These are phyloP conservation scores for Geopemphigus sp. DNA, from an alignment of 1,140 invertebrate species.

Conservation along the genomic window DNA sequence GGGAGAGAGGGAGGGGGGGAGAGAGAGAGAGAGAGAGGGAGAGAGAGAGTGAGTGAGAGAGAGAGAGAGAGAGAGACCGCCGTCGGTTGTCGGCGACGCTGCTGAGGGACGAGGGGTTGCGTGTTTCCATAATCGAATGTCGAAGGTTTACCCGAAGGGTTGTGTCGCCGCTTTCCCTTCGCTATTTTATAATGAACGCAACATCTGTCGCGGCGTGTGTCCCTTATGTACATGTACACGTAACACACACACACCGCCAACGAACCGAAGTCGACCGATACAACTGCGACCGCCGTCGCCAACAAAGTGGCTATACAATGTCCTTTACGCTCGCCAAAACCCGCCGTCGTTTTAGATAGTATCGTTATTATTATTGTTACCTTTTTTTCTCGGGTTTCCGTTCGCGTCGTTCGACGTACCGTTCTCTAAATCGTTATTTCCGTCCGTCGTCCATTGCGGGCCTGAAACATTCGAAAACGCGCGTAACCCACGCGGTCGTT, in stretches of 20 bases:
- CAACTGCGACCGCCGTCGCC: background rate
- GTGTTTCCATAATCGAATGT: conserved; percentile 49
- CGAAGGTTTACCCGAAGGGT: conserved; percentile 46
- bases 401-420: conserved; percentile 37
- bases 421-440: conserved; percentile 40
- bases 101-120: background rate
- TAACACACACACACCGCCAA: background rate
- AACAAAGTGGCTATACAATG: background rate
- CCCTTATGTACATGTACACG: conserved; percentile 13
- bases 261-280: background rate
- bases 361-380: conserved; percentile 21
- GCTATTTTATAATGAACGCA: conserved; percentile 47
- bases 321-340: too few relatives aligned
- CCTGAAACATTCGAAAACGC: conserved; percentile 40
- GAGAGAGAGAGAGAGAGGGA: background rate
- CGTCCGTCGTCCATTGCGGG: conserved; percentile 38
- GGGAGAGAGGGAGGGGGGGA: background rate
- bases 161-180: conserved; percentile 28
- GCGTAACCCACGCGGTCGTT: background rate
- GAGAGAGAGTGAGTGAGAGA: too few relatives aligned
- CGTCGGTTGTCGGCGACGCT: background rate
- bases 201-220: conserved; percentile 41
- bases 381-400: conserved; percentile 36
- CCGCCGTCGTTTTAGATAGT: background rate
- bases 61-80: too few relatives aligned